Conservation (phyloP, 2,888 invertebrate species). For the Onthophagus sagittarius region DNA sequence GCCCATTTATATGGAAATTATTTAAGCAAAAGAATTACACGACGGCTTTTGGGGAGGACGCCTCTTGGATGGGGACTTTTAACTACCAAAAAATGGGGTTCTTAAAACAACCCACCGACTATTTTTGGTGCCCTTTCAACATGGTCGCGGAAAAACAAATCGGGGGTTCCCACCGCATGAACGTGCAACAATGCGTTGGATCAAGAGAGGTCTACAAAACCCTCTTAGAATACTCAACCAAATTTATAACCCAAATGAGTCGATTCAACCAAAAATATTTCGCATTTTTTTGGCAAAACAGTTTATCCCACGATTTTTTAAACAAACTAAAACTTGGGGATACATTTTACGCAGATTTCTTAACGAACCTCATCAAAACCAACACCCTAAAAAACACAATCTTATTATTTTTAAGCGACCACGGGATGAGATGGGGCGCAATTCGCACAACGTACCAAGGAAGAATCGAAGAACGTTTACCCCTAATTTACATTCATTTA, state of each 20-base stretch:
- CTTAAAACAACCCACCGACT: slow-evolving; percentile 75
- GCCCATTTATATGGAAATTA: slow-evolving; percentile 81
- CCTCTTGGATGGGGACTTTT: slow-evolving; percentile 73
- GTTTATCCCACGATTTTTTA: slow-evolving; percentile 79
- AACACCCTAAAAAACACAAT: slow-evolving; percentile 64
- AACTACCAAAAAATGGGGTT: slow-evolving; percentile 79
- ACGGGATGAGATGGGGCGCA: slow-evolving; percentile 83
- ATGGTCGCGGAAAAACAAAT: slow-evolving; percentile 63
- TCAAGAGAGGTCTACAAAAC: slow-evolving; percentile 65
- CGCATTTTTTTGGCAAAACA: slow-evolving; percentile 80
- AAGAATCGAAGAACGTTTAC: slow-evolving; percentile 81
- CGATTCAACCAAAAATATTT: slow-evolving; percentile 63
- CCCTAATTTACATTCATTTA: slow-evolving; percentile 69
- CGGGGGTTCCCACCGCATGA: slow-evolving; percentile 59
- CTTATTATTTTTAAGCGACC: slow-evolving; percentile 78
- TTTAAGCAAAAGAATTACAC: slow-evolving; percentile 68
- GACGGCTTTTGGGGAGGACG: slow-evolving; percentile 82
- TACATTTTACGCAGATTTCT: slow-evolving; percentile 56
- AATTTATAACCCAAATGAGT: slow-evolving; percentile 59
- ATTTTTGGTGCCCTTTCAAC: slow-evolving; percentile 74
- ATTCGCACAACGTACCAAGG: slow-evolving; percentile 83
- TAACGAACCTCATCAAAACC: slow-evolving; percentile 53
- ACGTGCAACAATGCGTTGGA: slow-evolving; percentile 69
- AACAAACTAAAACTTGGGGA: slow-evolving; percentile 77
- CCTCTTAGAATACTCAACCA: slow-evolving; percentile 66